Base-by-base conservation (phyloP, 1,140 invertebrate species). In the Cotesia vestalis region DNA sequence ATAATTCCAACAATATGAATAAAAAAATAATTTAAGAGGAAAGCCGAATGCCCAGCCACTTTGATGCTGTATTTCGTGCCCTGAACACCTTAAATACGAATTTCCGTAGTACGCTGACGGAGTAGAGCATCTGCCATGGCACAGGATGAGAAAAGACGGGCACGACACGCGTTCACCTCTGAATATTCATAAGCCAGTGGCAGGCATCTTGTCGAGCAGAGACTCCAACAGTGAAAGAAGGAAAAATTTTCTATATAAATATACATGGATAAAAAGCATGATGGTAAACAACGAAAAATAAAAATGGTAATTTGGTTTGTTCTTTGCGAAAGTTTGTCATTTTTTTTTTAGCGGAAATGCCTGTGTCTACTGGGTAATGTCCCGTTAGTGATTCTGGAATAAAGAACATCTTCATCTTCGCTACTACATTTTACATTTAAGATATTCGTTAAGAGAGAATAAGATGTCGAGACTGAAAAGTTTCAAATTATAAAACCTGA, bases 141-240 rank as follows among this genome's bases (percentile, higher is more conserved):
- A 46, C 12, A 55, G 38, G 51, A 64, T 34, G 72, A 55, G 72
- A 46, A 14, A 52, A 53, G 53, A 64, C 46, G 62, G 63, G 61
- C 20, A 68, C 40, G 52, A 72, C 63, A 68, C 72, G 53, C 64
- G 60, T 60, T 57, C 63, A 20, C 61, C 60, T 55, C 52, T 73
- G 72, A 73, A 73, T 73, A 73, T 73, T 73, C 72, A 73, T 69
- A 61, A 73, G 59, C 12, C 12, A 73, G 59, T 61, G 72, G 57
- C 59, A 68, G 66, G 46, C 17, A 17, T 66, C 63, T 66, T 46
- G 63, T 66, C 46, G 38, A 66, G 60, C 40, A 46, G 40, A 46
- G 40, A 46, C 40, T 46, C 62, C 62, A 35, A 27, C 27, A 27
- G 27, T 27, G 27, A 3, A 27, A 27, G 27, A 27, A 27, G 27